Base-by-base conservation (phyloP, 2,888 invertebrate species). In the Protula sp. region DNA sequence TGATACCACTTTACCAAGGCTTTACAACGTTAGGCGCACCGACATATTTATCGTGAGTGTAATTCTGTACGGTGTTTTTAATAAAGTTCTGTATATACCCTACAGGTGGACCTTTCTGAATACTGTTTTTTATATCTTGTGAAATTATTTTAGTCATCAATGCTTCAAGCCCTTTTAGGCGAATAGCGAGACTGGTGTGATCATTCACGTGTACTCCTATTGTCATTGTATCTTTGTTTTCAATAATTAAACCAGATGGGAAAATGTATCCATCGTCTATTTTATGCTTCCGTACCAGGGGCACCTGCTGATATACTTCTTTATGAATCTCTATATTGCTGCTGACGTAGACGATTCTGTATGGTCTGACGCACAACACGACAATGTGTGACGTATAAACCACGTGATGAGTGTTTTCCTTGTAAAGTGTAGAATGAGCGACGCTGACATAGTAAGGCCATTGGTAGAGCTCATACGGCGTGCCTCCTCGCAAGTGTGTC, bases 211-310 rank as follows among this genome's bases (percentile, higher is more conserved):
- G 71, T 4, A 68, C 67, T 22, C 71, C 70, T 29, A 71, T 62
- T 14, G 60, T 55, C 2, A 70, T 47, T 4, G 62, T 55, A 58
- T 71, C 66, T 26, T 55, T 54, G 31, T 57, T 54, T 55, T 71
- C 70, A 4, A 70, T n/a, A 3, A 71, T 63, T 2, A 70, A 56
- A 19, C 70, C 68, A 14, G 70, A 70, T 0, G 71, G 70, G 50
- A 71, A 71, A 22, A 71, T 64, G 61, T 71, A 71, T 2, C 68
- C 68, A 53, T 71, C 66, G 29, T 69, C 68, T 22, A 71, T 71
- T 59, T 64, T 70, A 5, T 55, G 51, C 9, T 28, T 26, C 1
- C 70, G 56, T 2, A 71, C 68, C 65, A 71, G 70, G 1, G 71
- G 70, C 2, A 64, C 60, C 27, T 56, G 57, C 28, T 63, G 24